A percentile compares a stretch with the other conserved stretches of the same genome.
phyloP scores from a whole-genome alignment of 2,113 vertebrate genomes.

The Cervus canadensis region DNA sequence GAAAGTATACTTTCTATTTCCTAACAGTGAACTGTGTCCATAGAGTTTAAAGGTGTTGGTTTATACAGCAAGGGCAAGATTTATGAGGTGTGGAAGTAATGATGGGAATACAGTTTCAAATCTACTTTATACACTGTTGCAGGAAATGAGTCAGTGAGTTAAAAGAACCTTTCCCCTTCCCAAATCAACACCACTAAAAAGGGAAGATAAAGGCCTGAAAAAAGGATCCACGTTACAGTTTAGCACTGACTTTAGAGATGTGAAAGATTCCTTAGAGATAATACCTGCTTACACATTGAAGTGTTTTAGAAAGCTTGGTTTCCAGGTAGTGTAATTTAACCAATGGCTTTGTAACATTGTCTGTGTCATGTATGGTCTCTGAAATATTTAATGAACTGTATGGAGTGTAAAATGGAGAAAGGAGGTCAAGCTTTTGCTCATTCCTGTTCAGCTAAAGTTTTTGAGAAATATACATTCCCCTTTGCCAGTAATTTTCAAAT shows the following conservation, averaged over 20 bases:
- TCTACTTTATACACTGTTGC: neutral
- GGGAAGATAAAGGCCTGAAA: neutral
- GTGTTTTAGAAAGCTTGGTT: neutral
- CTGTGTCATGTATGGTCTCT: neutral
- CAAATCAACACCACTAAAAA: neutral
- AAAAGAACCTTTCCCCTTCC: neutral
- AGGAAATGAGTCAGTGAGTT: neutral
- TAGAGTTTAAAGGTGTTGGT: neutral
- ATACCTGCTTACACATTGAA: neutral
- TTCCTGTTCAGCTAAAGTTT: neutral
- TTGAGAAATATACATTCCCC: neutral
- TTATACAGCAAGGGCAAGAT: neutral
- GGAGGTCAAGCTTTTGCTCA: neutral
- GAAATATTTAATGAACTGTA: neutral
- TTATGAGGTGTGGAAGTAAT: neutral
- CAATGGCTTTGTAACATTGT: neutral
- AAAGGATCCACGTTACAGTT: neutral
- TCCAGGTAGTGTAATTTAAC: neutral
- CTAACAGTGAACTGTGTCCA: neutral
- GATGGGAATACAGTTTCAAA: neutral
- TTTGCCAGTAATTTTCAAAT: neutral
- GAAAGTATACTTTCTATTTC: neutral
- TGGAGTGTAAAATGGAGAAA: neutral
- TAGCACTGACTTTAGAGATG: neutral
- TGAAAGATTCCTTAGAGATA: neutral